These are phyloP conservation scores for Scaptomyza reducta DNA, from an alignment of 2,888 invertebrate genomes.

Conservation along the genomic window DNA sequence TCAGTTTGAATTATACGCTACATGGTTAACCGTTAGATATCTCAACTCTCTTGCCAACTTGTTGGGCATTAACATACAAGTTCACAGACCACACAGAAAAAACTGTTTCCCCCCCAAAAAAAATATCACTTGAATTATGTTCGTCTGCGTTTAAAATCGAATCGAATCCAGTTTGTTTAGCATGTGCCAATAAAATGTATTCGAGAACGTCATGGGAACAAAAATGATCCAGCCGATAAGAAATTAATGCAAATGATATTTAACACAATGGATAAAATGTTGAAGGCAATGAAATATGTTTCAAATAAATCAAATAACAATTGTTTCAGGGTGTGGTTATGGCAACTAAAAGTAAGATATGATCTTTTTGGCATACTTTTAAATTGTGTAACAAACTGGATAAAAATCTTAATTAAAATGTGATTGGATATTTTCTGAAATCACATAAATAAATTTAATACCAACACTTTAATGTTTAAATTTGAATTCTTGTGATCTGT, in stretches of 20 bases:
- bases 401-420: background rate
- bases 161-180: constrained; percentile 39
- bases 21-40: constrained; percentile 64
- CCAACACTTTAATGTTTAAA: too few species aligned
- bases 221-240: constrained; percentile 24
- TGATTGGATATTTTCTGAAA: background rate
- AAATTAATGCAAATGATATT: constrained; percentile 18
- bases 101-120: background rate
- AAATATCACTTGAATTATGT: constrained; percentile 31
- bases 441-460: too few species aligned
- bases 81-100: constrained; percentile 51
- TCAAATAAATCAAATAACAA: background rate
- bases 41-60: constrained; percentile 3
- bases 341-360: too few species aligned
- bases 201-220: constrained; percentile 19
- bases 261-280: background rate
- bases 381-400: background rate
- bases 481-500: background rate
- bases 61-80: constrained; percentile 33
- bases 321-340: background rate
- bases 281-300: background rate
- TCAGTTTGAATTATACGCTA: constrained; percentile 71
- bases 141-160: constrained; percentile 22
- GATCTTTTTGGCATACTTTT: background rate
- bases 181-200: constrained; percentile 46